These are phyloP conservation scores for Vollenhovia emeryi DNA, from an alignment of 1,140 invertebrate species.

Conservation along the genomic window DNA sequence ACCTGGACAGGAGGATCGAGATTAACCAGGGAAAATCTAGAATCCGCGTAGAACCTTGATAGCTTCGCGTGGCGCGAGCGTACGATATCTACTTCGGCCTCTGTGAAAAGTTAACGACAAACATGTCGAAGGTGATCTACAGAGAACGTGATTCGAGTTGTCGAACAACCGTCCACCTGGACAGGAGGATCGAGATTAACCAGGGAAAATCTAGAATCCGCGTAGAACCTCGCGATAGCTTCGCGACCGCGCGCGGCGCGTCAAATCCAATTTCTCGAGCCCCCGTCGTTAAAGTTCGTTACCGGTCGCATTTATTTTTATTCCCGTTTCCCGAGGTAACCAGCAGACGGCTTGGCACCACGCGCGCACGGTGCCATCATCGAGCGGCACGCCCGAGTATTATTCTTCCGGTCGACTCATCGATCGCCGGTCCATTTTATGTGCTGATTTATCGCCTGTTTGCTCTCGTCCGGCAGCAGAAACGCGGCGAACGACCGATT, in stretches of 20 bases:
- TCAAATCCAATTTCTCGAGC: neutral
- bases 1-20: neutral
- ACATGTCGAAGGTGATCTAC: neutral
- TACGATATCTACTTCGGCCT: neutral
- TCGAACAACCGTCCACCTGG: neutral
- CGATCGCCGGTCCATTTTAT: slow-evolving; percentile 67
- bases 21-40: neutral
- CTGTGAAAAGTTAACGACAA: neutral
- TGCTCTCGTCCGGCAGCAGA: slow-evolving; percentile 63
- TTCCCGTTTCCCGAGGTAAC: slow-evolving; percentile 47
- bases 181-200: neutral
- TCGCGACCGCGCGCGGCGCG: neutral
- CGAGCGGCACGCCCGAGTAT: slow-evolving; percentile 58
- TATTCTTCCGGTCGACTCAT: slow-evolving; percentile 71
- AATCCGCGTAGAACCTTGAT: neutral
- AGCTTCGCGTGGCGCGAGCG: too few relatives aligned
- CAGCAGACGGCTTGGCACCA: slow-evolving; percentile 71
- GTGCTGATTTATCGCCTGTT: slow-evolving; percentile 63
- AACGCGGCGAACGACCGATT: slow-evolving; percentile 66
- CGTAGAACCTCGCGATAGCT: neutral
- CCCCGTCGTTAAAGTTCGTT: slow-evolving; percentile 27
- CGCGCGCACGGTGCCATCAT: slow-evolving; percentile 52
- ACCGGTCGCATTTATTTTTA: slow-evolving; percentile 61
- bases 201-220: neutral
- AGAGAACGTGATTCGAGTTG: neutral